Conservation (phyloP, 2,888 invertebrate genomes). For the Pharmacophagus antenor region DNA sequence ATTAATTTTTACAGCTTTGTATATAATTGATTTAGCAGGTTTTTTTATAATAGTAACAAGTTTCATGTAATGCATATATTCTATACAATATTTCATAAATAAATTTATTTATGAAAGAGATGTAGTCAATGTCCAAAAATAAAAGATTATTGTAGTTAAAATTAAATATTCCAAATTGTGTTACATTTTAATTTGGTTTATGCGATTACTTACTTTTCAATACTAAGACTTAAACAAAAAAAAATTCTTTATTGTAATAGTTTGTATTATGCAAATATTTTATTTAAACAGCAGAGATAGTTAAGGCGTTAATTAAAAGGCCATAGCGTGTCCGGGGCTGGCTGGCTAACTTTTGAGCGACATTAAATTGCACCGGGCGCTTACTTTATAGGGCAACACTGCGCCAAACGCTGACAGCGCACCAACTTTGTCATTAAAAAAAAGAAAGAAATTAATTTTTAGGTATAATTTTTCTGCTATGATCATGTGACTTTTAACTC, state of each 20-base stretch:
- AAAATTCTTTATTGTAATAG: too few relatives aligned
- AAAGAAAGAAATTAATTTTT: not conserved
- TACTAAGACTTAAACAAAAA: too few relatives aligned
- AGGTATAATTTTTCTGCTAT: not conserved
- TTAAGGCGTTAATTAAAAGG: slow-evolving; percentile 48
- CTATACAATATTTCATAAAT: too few relatives aligned
- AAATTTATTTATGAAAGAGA: too few relatives aligned
- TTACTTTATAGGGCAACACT: slow-evolving; percentile 52
- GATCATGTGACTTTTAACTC: not conserved
- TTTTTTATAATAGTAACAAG: too few relatives aligned
- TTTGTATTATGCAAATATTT: slow-evolving; percentile 16
- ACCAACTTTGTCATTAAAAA: slow-evolving; percentile 45
- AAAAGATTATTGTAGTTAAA: too few relatives aligned
- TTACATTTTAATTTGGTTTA: too few relatives aligned
- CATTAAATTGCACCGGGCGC: slow-evolving; percentile 67
- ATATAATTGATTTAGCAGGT: too few relatives aligned
- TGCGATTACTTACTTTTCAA: too few relatives aligned
- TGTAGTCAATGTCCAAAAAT: too few relatives aligned
- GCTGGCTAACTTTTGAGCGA: slow-evolving; percentile 59
- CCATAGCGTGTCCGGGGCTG: slow-evolving; percentile 45
- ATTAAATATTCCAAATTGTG: too few relatives aligned
- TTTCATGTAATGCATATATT: not conserved
- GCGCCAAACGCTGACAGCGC: slow-evolving; percentile 47
- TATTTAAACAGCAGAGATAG: slow-evolving; percentile 25
- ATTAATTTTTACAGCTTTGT: too few relatives aligned